Conservation (phyloP, 2,113 vertebrate species). For the Empidonax alnorum region DNA sequence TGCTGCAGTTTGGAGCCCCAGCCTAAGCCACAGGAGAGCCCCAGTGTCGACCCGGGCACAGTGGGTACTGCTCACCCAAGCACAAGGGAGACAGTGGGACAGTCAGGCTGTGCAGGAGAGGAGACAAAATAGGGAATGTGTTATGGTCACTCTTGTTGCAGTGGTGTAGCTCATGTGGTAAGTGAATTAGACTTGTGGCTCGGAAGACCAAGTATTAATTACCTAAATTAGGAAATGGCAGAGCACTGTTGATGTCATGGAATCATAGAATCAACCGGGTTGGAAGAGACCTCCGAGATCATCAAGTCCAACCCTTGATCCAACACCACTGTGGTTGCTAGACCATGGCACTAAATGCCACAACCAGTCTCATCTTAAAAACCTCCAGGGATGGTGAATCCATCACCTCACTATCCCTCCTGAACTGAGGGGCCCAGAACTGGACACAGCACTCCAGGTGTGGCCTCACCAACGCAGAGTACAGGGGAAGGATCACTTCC, state of each 20-base stretch:
- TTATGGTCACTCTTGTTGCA: neutral
- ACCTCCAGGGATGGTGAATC: too few species aligned
- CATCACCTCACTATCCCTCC: too few species aligned
- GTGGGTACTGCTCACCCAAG: neutral
- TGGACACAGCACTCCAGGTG: too few species aligned
- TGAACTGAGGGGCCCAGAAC: too few species aligned
- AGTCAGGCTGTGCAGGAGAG: neutral
- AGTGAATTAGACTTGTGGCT: neutral
- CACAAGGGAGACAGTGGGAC: neutral
- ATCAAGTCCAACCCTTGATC: too few species aligned
- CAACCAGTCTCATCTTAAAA: too few species aligned
- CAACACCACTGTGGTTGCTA: too few species aligned
- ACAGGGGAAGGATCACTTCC: too few species aligned
- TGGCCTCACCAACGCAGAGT: too few species aligned
- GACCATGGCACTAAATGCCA: too few species aligned
- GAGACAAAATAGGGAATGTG: accelerated
- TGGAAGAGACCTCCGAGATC: too few species aligned
- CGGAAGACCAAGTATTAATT: neutral
- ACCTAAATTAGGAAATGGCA: neutral
- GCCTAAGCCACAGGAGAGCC: neutral
- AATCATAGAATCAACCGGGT: too few species aligned
- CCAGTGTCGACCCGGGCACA: accelerated
- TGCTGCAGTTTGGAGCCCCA: neutral
- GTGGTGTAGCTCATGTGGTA: neutral
- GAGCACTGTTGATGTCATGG: neutral